phyloP scores from a whole-genome alignment of 2,797 vertebrate genomes.

The Enteromius trimaculatus region DNA sequence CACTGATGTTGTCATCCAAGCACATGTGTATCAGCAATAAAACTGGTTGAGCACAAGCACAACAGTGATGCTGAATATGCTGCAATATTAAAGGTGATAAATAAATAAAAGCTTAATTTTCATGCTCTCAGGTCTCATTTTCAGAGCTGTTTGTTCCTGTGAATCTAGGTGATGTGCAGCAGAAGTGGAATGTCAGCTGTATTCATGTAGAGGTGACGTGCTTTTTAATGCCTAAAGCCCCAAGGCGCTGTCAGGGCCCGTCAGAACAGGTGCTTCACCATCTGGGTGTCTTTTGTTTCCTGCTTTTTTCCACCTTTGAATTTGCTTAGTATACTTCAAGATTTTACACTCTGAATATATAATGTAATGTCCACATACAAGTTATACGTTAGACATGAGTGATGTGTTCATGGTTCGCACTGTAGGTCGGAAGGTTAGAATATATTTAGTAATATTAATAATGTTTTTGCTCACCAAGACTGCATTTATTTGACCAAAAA shows the following conservation, averaged over 20 bases:
- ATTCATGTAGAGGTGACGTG: constrained; percentile 30
- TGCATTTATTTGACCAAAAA: not conserved
- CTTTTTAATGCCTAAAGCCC: constrained; percentile 30
- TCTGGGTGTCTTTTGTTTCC: constrained; percentile 12
- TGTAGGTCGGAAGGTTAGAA: not conserved
- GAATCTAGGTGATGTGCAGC: constrained; percentile 16
- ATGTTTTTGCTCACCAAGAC: not conserved
- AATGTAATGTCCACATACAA: not conserved
- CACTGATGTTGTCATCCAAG: not conserved
- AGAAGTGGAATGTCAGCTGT: constrained; percentile 17
- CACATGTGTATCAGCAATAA: not conserved
- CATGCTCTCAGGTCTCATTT: not conserved
- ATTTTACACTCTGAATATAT: not conserved
- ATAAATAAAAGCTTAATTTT: constrained; percentile 6
- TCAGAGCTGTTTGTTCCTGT: constrained; percentile 22
- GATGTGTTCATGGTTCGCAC: not conserved
- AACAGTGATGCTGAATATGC: constrained; percentile 8
- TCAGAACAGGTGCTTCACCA: constrained; percentile 46
- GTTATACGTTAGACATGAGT: not conserved
- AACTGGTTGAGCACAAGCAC: not conserved
- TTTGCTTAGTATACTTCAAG: not conserved
- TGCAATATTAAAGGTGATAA: not conserved
- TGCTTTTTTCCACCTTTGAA: constrained; percentile 6
- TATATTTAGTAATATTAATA: too few relatives aligned
- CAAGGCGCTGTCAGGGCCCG: constrained; percentile 32